A percentile compares a stretch with the other conserved stretches of the same genome.
These are phyloP conservation scores for Malaclemys terrapin DNA, from an alignment of 2,113 vertebrate genomes.

Conservation along the genomic window DNA sequence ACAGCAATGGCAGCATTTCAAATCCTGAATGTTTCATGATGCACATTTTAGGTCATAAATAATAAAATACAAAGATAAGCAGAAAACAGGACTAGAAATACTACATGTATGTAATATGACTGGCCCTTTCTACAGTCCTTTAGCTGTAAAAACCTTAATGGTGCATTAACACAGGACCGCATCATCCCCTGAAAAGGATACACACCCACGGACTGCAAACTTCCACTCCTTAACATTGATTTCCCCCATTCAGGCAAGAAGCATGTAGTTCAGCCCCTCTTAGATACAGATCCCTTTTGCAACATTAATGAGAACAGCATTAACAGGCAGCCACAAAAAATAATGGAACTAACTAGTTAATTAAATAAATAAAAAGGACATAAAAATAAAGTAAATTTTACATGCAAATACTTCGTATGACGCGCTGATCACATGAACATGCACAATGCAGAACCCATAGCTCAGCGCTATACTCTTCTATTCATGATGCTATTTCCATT, in stretches of 20 bases:
- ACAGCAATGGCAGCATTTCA: constrained; percentile 26
- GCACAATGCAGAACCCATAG: constrained; percentile 46
- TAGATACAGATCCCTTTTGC: neutral
- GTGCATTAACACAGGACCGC: neutral
- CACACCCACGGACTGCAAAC: neutral
- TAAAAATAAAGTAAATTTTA: neutral
- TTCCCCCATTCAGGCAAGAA: neutral
- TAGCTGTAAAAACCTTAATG: neutral
- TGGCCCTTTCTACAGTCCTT: neutral
- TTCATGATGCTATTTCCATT: constrained; percentile 14
- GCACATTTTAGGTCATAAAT: constrained; percentile 22
- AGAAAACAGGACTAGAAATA: neutral
- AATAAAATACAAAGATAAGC: neutral
- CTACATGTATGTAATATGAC: neutral
- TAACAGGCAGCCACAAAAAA: constrained; percentile 4
- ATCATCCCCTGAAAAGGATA: neutral
- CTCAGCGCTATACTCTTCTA: constrained; percentile 14
- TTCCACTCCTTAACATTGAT: neutral
- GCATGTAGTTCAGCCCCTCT: neutral
- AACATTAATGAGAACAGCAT: neutral
- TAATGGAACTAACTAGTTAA: neutral
- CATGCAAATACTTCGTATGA: neutral
- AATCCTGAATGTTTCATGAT: constrained; percentile 50
- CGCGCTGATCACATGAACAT: neutral
- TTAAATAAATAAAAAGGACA: neutral